Conservation (phyloP, 2,888 invertebrate genomes). For the Nephrotoma appendiculata region DNA sequence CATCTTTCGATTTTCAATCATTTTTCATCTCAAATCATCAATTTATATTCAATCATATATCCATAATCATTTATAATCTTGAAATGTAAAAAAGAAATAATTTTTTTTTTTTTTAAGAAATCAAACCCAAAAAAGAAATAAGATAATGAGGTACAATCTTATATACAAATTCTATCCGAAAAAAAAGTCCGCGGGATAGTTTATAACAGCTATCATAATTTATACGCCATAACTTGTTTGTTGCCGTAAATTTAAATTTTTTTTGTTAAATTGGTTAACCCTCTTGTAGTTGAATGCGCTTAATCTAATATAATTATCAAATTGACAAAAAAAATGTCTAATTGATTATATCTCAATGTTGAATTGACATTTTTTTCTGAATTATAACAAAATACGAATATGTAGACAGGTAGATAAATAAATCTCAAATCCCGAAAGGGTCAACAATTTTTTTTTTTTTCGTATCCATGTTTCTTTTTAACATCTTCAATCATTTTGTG, state of each 20-base stretch:
- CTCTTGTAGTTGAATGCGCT: neutral
- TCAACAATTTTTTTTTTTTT: neutral
- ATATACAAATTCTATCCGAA: neutral
- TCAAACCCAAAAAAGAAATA: neutral
- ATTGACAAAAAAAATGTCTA: neutral
- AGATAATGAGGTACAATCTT: neutral
- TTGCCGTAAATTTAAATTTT: neutral
- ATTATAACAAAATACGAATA: neutral
- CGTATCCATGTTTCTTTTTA: neutral
- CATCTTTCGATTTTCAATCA: neutral
- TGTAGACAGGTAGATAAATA: neutral
- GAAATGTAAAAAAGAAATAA: neutral
- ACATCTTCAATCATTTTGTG: neutral
- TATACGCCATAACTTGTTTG: neutral
- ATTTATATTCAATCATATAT: neutral
- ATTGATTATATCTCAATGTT: neutral
- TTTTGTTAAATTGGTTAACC: neutral
- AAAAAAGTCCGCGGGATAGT: neutral
- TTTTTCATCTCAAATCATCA: neutral
- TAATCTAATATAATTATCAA: neutral
- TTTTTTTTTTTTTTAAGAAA: neutral
- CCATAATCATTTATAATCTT: neutral
- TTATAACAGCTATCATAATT: neutral
- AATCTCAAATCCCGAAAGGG: neutral
- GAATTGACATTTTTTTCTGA: neutral